phyloP scores from a whole-genome alignment of 2,113 vertebrate species.

The Ceuthmochares aereus region DNA sequence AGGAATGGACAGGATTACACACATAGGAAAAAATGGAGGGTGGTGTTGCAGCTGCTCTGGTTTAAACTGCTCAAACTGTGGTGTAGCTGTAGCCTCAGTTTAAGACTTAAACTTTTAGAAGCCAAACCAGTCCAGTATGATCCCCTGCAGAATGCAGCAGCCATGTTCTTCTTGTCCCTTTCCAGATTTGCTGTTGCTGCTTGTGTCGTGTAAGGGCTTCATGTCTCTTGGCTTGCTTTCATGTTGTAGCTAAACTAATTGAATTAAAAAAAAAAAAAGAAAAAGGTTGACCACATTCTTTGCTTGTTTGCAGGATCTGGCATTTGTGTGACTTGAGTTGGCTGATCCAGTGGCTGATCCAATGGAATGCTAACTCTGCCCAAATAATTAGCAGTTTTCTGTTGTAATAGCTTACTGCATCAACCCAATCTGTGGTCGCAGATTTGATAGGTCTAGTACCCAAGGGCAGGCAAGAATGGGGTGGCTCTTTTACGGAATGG shows the following conservation, averaged over 20 bases:
- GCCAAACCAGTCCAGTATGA: not conserved
- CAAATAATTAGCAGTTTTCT: not conserved
- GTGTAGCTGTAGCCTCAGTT: not conserved
- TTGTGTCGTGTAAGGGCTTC: not conserved
- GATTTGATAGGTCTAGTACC: not conserved
- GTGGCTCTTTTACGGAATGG: not conserved
- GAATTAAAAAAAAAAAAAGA: not conserved
- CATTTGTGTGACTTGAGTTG: not conserved
- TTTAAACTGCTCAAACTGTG: not conserved
- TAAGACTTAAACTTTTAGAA: not conserved
- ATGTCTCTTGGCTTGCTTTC: not conserved
- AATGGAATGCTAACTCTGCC: not conserved
- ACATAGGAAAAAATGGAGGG: not conserved
- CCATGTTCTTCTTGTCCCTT: accelerated
- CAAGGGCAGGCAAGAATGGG: not conserved
- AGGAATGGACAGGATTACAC: not conserved
- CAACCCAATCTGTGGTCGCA: not conserved
- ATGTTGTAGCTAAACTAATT: not conserved
- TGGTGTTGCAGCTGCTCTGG: not conserved
- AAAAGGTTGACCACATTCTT: not conserved
- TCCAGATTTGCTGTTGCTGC: not conserved
- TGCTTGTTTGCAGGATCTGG: not conserved
- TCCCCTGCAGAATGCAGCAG: accelerated
- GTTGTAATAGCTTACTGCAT: not conserved
- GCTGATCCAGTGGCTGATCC: not conserved